Evolutionary conservation across 2,888 invertebrate genomes (phyloP).

Genomic region (Spatulosminthurus flaviceps): DNA sequence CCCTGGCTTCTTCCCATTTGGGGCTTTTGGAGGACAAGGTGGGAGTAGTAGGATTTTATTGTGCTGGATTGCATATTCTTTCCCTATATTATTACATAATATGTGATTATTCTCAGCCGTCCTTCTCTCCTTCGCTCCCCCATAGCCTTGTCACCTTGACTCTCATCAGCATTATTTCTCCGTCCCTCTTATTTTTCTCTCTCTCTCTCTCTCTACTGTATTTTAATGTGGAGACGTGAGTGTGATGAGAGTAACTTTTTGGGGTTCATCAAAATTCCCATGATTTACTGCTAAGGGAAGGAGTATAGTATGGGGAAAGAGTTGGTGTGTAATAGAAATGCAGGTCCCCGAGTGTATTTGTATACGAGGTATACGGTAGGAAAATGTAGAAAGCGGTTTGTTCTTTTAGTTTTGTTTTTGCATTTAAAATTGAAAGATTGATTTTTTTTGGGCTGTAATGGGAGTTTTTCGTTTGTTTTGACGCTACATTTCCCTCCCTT

Average conservation of each 20-base stretch:
- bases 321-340: no score
- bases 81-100: neutral
- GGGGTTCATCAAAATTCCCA: no score
- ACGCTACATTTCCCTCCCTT: neutral
- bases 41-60: neutral
- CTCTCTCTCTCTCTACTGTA: slow-evolving; percentile 48
- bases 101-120: neutral
- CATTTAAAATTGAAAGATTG: no score
- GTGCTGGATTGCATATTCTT: slow-evolving; percentile 10
- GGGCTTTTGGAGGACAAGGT: slow-evolving; percentile 7
- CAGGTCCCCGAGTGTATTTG: no score
- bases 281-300: no score
- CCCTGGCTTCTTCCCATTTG: neutral
- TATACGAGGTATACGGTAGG: no score
- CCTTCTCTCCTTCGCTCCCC: slow-evolving; percentile 54
- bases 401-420: no score
- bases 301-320: no score
- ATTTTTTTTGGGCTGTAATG: no score
- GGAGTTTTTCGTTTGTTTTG: neutral
- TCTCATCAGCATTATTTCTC: slow-evolving; percentile 35
- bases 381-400: no score
- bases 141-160: slow-evolving; percentile 29
- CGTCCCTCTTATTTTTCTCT: slow-evolving; percentile 28
- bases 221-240: slow-evolving; percentile 3
- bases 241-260: slow-evolving; percentile 29